These are phyloP conservation scores for Rhizomys pruinosus DNA, from an alignment of 2,113 vertebrate genomes.

Conservation along the genomic window DNA sequence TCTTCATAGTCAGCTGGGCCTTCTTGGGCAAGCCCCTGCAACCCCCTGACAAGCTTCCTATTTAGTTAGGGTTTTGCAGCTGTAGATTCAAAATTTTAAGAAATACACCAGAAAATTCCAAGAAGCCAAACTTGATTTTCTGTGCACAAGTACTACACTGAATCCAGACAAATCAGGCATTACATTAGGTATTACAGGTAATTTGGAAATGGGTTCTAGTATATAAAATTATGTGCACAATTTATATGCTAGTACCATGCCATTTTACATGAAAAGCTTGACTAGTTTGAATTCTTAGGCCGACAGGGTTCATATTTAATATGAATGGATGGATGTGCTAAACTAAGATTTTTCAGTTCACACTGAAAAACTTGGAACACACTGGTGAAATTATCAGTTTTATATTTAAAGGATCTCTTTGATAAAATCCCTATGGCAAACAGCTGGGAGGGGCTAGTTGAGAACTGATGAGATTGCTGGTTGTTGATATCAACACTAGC, in stretches of 20 bases:
- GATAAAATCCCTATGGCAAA: not conserved
- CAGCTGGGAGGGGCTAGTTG: not conserved
- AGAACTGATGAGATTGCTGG: not conserved
- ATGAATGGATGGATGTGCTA: not conserved
- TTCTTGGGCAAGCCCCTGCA: not conserved
- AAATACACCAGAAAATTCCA: constrained; percentile 1
- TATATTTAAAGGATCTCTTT: not conserved
- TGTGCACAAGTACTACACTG: not conserved
- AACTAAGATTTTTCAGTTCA: not conserved
- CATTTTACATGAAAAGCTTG: too few relatives aligned
- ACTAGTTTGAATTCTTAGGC: too few relatives aligned
- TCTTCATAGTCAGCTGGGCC: not conserved
- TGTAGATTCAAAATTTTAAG: not conserved
- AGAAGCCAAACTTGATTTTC: not conserved
- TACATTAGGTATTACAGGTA: not conserved
- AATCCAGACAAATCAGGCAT: not conserved
- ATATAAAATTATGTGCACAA: not conserved
- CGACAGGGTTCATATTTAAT: not conserved
- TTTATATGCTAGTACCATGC: not conserved
- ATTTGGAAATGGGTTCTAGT: not conserved
- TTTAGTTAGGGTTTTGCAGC: not conserved
- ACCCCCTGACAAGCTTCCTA: not conserved
- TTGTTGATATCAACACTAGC: not conserved
- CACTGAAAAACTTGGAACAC: not conserved
- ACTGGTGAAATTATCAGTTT: not conserved